A percentile compares a stretch with the other conserved stretches of the same genome.
These are phyloP conservation scores for Zelostemma sp. DNA, from an alignment of 1,140 invertebrate genomes.

Conservation along the genomic window DNA sequence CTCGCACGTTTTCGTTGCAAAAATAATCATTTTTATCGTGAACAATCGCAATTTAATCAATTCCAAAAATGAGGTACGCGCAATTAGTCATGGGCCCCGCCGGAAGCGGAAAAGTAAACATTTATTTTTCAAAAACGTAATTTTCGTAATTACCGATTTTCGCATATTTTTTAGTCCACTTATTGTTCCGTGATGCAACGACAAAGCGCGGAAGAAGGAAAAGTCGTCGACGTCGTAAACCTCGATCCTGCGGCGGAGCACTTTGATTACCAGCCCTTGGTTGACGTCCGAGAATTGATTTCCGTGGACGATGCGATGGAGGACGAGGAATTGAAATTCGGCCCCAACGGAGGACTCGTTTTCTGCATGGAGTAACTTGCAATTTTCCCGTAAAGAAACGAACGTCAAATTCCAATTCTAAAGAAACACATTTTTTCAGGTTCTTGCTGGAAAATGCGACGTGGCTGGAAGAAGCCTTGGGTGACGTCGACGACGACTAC, in stretches of 20 bases:
- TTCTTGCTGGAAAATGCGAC: constrained; percentile 92
- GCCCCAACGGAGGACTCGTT: constrained; percentile 96
- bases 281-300: constrained; percentile 94
- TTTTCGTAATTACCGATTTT: constrained; percentile 10
- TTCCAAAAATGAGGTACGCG: constrained; percentile 85
- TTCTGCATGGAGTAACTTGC: constrained; percentile 93
- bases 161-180: constrained; percentile 81
- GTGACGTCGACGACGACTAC: constrained; percentile 90
- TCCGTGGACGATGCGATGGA: constrained; percentile 97
- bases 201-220: constrained; percentile 82
- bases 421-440: constrained; percentile 60
- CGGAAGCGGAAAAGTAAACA: constrained; percentile 90
- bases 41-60: no score
- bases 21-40: no score
- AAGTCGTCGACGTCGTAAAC: constrained; percentile 91
- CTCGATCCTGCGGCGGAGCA: constrained; percentile 97
- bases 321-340: constrained; percentile 93
- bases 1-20: no score
- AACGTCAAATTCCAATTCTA: no score
- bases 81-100: constrained; percentile 96
- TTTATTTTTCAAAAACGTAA: constrained; percentile 13
- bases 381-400: constrained; percentile 2
- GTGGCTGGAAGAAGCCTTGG: constrained; percentile 90
- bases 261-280: constrained; percentile 90
- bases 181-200: constrained; percentile 92